Percentiles rank a stretch among this genome's conserved stretches.
These are phyloP conservation scores for Toxotes jaculatrix DNA, from an alignment of 2,113 vertebrate genomes.

Conservation along the genomic window DNA sequence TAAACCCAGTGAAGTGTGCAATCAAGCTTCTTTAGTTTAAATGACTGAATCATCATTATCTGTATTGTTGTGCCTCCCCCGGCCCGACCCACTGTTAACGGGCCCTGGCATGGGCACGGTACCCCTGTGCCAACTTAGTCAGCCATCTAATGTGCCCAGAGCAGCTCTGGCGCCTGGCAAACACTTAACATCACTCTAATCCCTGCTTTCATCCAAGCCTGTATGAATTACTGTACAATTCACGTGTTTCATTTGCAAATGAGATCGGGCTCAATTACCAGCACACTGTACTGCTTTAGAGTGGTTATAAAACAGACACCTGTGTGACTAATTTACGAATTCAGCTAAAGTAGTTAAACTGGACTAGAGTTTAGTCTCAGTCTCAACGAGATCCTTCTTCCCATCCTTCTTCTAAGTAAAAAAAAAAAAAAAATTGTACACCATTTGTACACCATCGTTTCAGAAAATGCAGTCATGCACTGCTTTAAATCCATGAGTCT, in stretches of 20 bases:
- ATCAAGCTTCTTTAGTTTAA: conserved; percentile 41
- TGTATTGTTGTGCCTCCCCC: conserved; percentile 51
- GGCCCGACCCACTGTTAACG: conserved; percentile 28
- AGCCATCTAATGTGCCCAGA: conserved; percentile 66
- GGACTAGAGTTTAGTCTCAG: background rate
- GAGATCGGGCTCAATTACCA: conserved; percentile 37
- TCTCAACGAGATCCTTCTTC: background rate
- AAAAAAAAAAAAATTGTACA: background rate
- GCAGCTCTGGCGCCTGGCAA: conserved; percentile 62
- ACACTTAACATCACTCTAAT: conserved; percentile 68
- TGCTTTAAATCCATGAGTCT: background rate
- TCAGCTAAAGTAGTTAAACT: background rate
- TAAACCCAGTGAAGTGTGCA: conserved; percentile 47
- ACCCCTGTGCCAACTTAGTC: conserved; percentile 67
- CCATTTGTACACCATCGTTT: background rate
- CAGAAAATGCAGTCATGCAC: background rate
- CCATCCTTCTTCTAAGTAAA: background rate
- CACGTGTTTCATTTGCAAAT: conserved; percentile 66
- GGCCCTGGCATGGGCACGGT: conserved; percentile 46
- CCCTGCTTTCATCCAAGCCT: conserved; percentile 33
- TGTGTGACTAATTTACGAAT: conserved; percentile 30
- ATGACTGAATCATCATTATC: conserved; percentile 75
- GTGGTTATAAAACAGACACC: conserved; percentile 31
- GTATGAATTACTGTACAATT: conserved; percentile 59
- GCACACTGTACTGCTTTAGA: background rate